These are phyloP conservation scores for Dicyrtomina minuta DNA, from an alignment of 2,888 invertebrate species.

Conservation along the genomic window DNA sequence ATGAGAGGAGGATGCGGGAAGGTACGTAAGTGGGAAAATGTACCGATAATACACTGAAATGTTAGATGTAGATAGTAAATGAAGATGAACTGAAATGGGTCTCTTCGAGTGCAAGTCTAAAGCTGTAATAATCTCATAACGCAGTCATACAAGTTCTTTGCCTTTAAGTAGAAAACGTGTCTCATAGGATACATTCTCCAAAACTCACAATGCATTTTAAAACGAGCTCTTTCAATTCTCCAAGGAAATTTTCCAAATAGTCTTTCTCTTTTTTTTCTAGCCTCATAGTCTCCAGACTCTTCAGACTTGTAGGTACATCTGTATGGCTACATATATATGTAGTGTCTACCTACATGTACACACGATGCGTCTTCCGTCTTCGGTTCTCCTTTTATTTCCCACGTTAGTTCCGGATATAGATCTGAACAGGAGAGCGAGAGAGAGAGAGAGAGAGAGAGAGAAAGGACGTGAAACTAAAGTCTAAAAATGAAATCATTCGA, in stretches of 20 bases:
- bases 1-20: neutral
- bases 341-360: too few relatives aligned
- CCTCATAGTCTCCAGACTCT: neutral
- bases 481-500: too few relatives aligned
- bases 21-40: neutral
- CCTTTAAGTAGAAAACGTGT: conserved; percentile 22
- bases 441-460: too few relatives aligned
- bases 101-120: neutral
- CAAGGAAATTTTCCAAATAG: conserved; percentile 48
- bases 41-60: neutral
- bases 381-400: too few relatives aligned
- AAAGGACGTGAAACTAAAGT: too few relatives aligned
- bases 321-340: too few relatives aligned
- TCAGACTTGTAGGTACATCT: neutral
- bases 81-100: neutral
- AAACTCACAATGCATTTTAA: conserved; percentile 40
- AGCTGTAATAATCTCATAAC: conserved; percentile 23
- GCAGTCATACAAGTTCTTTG: conserved; percentile 24
- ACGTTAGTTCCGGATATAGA: too few relatives aligned
- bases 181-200: conserved; percentile 35
- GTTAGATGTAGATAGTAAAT: neutral
- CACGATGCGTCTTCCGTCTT: too few relatives aligned
- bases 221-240: conserved; percentile 41
- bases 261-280: neutral
- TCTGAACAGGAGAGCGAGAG: too few relatives aligned